Evolutionary conservation across 2,888 invertebrate genomes (phyloP), one percentile per base, ranked within the genome.

Genomic region (Amiota mariae): DNA sequence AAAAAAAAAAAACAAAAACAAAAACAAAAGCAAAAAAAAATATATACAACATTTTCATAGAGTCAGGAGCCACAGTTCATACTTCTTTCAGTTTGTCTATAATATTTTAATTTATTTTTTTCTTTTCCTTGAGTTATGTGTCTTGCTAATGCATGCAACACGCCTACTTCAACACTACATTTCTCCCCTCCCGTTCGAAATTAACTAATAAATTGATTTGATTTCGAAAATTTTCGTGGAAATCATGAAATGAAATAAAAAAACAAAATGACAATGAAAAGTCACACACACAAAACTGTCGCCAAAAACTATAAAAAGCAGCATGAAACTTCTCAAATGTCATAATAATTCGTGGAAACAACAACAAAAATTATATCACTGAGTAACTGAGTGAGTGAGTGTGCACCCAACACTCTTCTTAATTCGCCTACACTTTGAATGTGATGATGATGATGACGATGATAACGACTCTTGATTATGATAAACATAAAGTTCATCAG

Each of bases 271-370:
- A 15, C 66, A 48, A 47, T 48, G 67, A 68, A 68, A 68, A 68
- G 75, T 80, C 80, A 73, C 61, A 63, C 73, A 47, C 68, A 63
- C 56, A 68, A 68, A 73, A 73, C 81, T 84, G 84, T 85, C 83
- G 80, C 82, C 81, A 81, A 80, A 80, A 78, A 78, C 74, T 81
- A 81, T 82, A 76, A 81, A 87, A 87, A 79, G 54, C 79, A 81
- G 83, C 87, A 80, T 87, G 87, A 85, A 86, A 82, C 79, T 81
- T 82, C 84, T 87, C 85, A 85, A 87, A 87, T 87, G 87, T 87
- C 87, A 87, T 87, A 88, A 87, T 86, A 87, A 86, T 87, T 59
- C 84, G 78, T 79, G 80, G 87, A 88, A 86, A 71, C 72, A 61
- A 56, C 61, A 76, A 36, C 24, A 36, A 36, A 36, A 36, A 36